Evolutionary conservation across 2,113 vertebrate species (phyloP), one percentile per base, ranked within the genome.

Genomic region (Diglossa brunneiventris): DNA sequence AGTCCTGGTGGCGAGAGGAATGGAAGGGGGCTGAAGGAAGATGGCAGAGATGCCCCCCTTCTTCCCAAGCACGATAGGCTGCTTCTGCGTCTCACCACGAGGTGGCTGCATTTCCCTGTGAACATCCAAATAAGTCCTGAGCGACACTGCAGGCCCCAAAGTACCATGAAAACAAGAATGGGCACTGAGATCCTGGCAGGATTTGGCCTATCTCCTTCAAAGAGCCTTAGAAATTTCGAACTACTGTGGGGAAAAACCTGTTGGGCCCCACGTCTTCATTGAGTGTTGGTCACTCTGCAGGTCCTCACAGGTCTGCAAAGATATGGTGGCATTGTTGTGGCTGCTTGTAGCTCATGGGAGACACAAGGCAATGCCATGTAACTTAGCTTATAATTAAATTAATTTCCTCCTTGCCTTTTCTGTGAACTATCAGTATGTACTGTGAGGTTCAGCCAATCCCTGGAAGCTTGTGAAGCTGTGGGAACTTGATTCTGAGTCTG

Each of bases 91-190:
- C 72, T 96, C 89, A 95, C 96, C 91, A 95, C 78, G 62, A 97
- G 95, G 87, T 96, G 95, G 89, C 94, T 97, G 95, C 81, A 94
- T 97, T 96, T 95, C 91, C 47, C 93, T 87, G 91, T 90, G 67
- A 94, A 94, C 94, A 24, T 50, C 70, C 53, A 24, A 35, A 13
- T 0, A 3, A 49, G 26, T 8, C 74, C 69, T 21, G 81, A 91
- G 12, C 31, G 17, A 30, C 2, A 13, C n/a, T 8, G 50, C 30
- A 4, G 37, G 24, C 28, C 49, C 28, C 6, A 3, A 63, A 72
- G 61, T 31, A 35, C 80, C 92, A 89, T 19, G 66, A 42, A 73
- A 95, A 81, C 4, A 4, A 58, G 31, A 22, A 26, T 9, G 37
- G 70, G 16, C 47, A 10, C 24, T 10, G 49, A 18, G 28, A 52